Percentiles rank a stretch among this genome's conserved stretches.
These are phyloP conservation scores for Telmatherina bonti DNA, from an alignment of 2,797 vertebrate genomes.

Conservation along the genomic window DNA sequence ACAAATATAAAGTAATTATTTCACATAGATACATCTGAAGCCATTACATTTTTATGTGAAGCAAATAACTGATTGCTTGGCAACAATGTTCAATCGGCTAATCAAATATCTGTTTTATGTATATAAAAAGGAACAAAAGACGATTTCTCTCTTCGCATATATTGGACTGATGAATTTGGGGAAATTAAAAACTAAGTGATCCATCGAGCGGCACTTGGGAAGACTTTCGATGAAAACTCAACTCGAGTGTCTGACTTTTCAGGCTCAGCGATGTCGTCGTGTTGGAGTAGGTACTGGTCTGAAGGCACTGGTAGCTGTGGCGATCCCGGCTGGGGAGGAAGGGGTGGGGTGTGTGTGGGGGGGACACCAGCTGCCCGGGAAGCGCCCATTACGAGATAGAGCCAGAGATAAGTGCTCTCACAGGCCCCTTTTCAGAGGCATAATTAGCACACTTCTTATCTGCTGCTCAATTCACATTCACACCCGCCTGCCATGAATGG, in stretches of 20 bases:
- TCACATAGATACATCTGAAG: not conserved
- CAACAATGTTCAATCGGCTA: not conserved
- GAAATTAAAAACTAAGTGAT: not conserved
- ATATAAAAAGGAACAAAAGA: not conserved
- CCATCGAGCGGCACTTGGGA: no score
- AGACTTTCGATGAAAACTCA: not conserved
- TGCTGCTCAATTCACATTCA: conserved; percentile 88
- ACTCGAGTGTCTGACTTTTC: conserved; percentile 16
- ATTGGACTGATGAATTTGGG: not conserved
- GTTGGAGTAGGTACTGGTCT: conserved; percentile 66
- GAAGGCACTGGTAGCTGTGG: conserved; percentile 55
- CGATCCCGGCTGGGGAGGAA: conserved; percentile 65
- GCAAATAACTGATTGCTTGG: not conserved
- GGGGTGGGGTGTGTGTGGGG: conserved; percentile 37
- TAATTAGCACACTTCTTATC: conserved; percentile 92
- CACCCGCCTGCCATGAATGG: conserved; percentile 81
- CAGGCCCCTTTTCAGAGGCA: conserved; percentile 88
- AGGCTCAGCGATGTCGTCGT: conserved; percentile 24
- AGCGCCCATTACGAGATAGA: conserved; percentile 90
- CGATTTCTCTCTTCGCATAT: no score
- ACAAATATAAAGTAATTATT: not conserved
- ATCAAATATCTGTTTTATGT: not conserved
- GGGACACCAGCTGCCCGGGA: conserved; percentile 86
- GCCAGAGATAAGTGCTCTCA: conserved; percentile 90
- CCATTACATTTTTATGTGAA: not conserved